Evolutionary conservation across 2,797 vertebrate species (phyloP).

Genomic region (Enteromius mattozi): DNA sequence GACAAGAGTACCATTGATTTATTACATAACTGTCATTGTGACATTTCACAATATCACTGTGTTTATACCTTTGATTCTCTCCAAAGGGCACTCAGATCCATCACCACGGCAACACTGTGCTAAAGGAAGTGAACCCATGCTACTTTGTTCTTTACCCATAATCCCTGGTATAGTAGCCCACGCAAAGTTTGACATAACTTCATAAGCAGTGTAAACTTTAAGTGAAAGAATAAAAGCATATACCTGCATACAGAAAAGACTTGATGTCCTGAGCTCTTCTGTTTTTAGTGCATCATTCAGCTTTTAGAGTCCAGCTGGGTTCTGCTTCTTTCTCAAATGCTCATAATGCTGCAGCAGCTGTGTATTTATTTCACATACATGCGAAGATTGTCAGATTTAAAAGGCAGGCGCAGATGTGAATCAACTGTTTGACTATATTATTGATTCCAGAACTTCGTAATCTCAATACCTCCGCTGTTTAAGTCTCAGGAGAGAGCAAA

Average conservation of each 20-base stretch:
- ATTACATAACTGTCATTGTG: slow-evolving; percentile 69
- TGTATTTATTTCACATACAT: slow-evolving; percentile 19
- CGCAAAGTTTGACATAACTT: slow-evolving; percentile 12
- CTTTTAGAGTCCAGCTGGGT: slow-evolving; percentile 25
- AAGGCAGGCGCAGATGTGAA: slow-evolving; percentile 1
- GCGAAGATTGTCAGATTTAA: not conserved
- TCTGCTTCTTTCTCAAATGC: slow-evolving; percentile 11
- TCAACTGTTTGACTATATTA: slow-evolving; percentile 26
- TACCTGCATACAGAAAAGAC: slow-evolving; percentile 5
- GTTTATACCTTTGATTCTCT: slow-evolving; percentile 69
- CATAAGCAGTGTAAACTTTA: slow-evolving; percentile 31
- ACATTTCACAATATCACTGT: slow-evolving; percentile 69
- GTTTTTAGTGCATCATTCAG: slow-evolving; percentile 8
- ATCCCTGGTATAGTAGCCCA: slow-evolving; percentile 36
- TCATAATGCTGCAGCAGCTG: not conserved
- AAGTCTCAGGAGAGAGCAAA: slow-evolving; percentile 27
- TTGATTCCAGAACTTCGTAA: slow-evolving; percentile 2
- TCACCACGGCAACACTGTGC: slow-evolving; percentile 46
- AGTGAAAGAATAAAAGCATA: not conserved
- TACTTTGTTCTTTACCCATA: slow-evolving; percentile 48
- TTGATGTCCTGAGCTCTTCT: not conserved
- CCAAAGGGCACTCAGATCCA: slow-evolving; percentile 72
- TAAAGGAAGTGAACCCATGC: slow-evolving; percentile 53
- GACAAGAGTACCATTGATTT: slow-evolving; percentile 67
- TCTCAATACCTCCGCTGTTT: not conserved